Percentiles rank a stretch among this genome's conserved stretches.
Conservation (phyloP, 2,888 invertebrate genomes). For the Drosophila helvetica region DNA sequence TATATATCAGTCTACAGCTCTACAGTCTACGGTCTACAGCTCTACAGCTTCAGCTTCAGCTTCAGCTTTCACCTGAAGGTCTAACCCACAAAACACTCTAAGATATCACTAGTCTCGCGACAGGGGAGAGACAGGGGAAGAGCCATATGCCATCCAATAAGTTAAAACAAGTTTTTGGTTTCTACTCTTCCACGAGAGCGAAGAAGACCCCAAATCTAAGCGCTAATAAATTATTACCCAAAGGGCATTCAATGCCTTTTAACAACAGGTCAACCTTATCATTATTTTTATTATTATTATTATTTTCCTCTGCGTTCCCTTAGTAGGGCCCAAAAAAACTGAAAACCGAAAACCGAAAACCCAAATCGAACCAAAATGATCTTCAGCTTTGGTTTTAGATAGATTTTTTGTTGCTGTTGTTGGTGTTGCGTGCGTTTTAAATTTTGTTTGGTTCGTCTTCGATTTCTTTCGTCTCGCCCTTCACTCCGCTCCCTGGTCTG, state of each 20-base stretch:
- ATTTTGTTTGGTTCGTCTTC: conserved; percentile 59
- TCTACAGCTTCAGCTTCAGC: conserved; percentile 27
- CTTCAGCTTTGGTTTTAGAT: conserved; percentile 63
- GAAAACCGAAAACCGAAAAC: conserved; percentile 42
- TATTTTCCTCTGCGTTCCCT: conserved; percentile 62
- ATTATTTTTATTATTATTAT: conserved; percentile 81
- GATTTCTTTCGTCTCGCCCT: conserved; percentile 52
- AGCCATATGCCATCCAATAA: conserved; percentile 65
- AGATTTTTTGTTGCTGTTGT: conserved; percentile 58
- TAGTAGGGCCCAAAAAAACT: conserved; percentile 42
- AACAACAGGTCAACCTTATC: conserved; percentile 82
- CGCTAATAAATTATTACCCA: conserved; percentile 79
- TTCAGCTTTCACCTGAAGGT: conserved; percentile 71
- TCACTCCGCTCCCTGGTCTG: conserved; percentile 15
- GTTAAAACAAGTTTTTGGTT: conserved; percentile 56
- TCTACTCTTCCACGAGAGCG: conserved; percentile 8
- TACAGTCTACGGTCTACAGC: conserved; percentile 15
- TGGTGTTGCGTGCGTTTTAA: conserved; percentile 75
- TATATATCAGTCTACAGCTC: conserved; percentile 64
- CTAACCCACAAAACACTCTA: conserved; percentile 47
- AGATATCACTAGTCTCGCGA: conserved; percentile 48
- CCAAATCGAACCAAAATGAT: conserved; percentile 64
- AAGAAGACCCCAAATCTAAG: conserved; percentile 64
- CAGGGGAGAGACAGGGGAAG: too few relatives aligned
- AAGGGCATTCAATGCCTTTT: conserved; percentile 81